Base-by-base conservation (phyloP, 1,140 invertebrate species). In the Lepidurus apus region DNA sequence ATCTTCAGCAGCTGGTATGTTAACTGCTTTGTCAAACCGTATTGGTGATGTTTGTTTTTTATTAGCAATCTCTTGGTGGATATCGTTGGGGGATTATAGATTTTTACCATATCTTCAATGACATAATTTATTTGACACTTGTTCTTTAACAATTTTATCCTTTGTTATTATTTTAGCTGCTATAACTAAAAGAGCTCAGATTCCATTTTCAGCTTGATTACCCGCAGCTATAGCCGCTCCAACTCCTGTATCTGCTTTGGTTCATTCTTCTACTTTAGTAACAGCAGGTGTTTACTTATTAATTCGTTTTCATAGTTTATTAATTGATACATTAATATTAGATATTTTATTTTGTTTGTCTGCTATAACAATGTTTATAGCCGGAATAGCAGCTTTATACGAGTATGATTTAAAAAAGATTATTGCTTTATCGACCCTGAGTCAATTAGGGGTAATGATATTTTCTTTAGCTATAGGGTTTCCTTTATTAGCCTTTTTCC, bases 201-300 rank as follows among this genome's bases (percentile, higher is more conserved):
- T 91, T 87, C 89, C 90, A 75, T 92, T 92, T 89, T 90, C 88
- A 82, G 86, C 87, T 80, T 91, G 91, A 83, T 84, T 92, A 44
- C 91, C 91, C 0, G 87, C 87, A 7, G 90, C 91, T 43, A 92
- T 92, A 84, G 88, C 89, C 1, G 90, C 90, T 65, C 90, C 90
- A 65, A 91, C 90, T 17, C 89, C 90, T 73, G 87, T 92, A 81
- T 91, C 90, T 74, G 87, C 90, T 75, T 88, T 92, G 85, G 90
- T 92, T 84, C 90, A 92, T 88, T 92, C 90, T 80, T 92, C 90
- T 43, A 92, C 90, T 80, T 87, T 92, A 82, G 91, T 92, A 0
- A 91, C 90, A 44, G 90, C 90, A 0, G 91, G 90, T 0, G 86
- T 92, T 80, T 92, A 90, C 88, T 86, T 92, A 85, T 83, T 91